These are phyloP conservation scores for Acholoe squamosa DNA, from an alignment of 2,888 invertebrate genomes.

Conservation along the genomic window DNA sequence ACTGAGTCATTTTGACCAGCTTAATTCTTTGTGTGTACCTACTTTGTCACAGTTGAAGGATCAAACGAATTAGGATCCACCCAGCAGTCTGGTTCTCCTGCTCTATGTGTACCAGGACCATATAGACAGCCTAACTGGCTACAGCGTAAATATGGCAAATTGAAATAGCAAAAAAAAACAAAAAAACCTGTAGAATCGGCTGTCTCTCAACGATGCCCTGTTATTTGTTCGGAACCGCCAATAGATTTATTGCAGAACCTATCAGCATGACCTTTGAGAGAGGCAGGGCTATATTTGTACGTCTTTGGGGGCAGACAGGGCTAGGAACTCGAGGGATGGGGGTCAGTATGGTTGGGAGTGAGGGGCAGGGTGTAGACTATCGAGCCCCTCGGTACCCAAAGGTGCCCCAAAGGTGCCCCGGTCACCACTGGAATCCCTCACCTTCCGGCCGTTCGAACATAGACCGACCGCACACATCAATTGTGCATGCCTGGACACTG, in stretches of 20 bases:
- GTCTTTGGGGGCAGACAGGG: neutral
- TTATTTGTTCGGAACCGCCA: conserved; percentile 1
- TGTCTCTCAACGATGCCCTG: neutral
- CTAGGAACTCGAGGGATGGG: neutral
- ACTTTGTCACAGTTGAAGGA: too few species aligned
- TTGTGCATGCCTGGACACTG: conserved; percentile 61
- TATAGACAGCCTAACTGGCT: too few species aligned
- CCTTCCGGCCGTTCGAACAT: conserved; percentile 46
- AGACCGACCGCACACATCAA: conserved; percentile 58
- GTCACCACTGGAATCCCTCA: conserved; percentile 51
- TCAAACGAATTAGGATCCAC: too few species aligned
- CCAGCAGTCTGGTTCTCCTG: too few species aligned
- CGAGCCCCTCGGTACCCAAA: conserved; percentile 43
- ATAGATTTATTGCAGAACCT: conserved; percentile 28
- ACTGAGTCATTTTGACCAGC: too few species aligned
- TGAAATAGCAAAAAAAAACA: neutral
- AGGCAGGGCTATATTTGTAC: neutral
- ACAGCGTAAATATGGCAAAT: neutral
- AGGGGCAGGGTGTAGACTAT: neutral
- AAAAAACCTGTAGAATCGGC: neutral
- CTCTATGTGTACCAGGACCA: too few species aligned
- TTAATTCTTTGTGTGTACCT: too few species aligned
- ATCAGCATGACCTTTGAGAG: conserved; percentile 27
- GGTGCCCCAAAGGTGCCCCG: conserved; percentile 35
- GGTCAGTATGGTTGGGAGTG: neutral